Conservation (phyloP, 1,140 invertebrate genomes). For the Caenorhabditis brenneri region DNA sequence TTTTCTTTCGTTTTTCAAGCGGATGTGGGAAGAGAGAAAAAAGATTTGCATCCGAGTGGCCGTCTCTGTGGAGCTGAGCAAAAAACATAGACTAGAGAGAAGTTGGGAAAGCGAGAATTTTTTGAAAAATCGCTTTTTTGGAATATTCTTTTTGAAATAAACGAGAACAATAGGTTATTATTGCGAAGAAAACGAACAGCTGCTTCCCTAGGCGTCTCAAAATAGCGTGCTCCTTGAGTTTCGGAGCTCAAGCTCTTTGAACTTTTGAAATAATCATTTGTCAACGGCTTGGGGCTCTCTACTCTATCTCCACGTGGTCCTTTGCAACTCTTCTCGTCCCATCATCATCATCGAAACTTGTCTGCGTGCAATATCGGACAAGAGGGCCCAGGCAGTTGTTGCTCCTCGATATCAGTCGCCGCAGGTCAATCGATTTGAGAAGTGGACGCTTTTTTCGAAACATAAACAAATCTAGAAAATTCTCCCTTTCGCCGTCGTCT, state of each 20-base stretch:
- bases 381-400: not conserved
- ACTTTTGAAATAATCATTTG: too few species aligned
- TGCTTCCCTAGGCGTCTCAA: not conserved
- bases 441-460: not conserved
- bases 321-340: slow-evolving; percentile 12
- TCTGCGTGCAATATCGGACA: not conserved
- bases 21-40: not conserved
- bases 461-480: not conserved
- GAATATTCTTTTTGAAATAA: too few species aligned
- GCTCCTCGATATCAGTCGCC: not conserved
- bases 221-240: not conserved
- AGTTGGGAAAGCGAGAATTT: not conserved
- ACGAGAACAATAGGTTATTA: too few species aligned
- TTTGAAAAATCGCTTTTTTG: too few species aligned
- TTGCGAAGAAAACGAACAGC: too few species aligned
- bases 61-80: too few species aligned
- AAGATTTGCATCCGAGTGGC: not conserved
- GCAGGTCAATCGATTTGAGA: slow-evolving; percentile 1
- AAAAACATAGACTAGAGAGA: not conserved
- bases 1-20: not conserved
- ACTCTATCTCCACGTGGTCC: not conserved
- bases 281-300: too few species aligned
- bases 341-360: not conserved
- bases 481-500: not conserved
- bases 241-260: too few species aligned